Percentiles rank a stretch among this genome's conserved stretches.
Conservation (phyloP, 1,140 invertebrate genomes). For the Plodia interpunctella region DNA sequence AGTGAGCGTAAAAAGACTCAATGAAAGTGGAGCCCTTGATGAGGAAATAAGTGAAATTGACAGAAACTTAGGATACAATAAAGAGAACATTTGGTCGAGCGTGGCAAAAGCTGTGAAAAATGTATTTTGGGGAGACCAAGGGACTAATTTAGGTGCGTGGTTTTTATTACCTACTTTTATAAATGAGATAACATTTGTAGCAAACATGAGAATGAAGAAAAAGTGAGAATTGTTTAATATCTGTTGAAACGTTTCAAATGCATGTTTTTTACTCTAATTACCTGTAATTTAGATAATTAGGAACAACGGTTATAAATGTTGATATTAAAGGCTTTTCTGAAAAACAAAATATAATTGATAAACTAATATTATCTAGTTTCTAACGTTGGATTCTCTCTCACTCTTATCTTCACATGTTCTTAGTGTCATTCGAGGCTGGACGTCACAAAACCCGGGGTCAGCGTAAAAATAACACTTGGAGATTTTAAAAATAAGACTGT, state of each 20-base stretch:
- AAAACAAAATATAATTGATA: too few species aligned
- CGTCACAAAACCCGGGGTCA: too few species aligned
- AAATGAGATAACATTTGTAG: background rate
- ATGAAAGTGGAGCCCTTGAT: conserved; percentile 29
- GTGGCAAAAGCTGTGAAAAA: conserved; percentile 61
- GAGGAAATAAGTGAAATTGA: conserved; percentile 41
- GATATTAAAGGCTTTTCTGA: too few species aligned
- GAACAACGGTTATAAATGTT: too few species aligned
- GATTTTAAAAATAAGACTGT: too few species aligned
- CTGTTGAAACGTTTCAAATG: background rate
- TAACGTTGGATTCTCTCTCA: too few species aligned
- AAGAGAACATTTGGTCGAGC: conserved; percentile 65
- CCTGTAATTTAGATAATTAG: background rate
- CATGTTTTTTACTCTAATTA: too few species aligned
- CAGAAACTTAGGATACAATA: conserved; percentile 38
- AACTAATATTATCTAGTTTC: too few species aligned
- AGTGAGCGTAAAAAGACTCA: conserved; percentile 53
- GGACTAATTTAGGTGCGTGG: conserved; percentile 31
- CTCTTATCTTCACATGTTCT: too few species aligned
- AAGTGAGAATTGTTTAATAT: background rate
- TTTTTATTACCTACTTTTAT: conserved; percentile 18
- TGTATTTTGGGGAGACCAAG: conserved; percentile 61
- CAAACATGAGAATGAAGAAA: background rate
- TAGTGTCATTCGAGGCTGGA: too few species aligned
- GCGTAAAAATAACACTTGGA: too few species aligned